phyloP scores from a whole-genome alignment of 2,888 invertebrate species.

The Dichetophora obliterata region DNA sequence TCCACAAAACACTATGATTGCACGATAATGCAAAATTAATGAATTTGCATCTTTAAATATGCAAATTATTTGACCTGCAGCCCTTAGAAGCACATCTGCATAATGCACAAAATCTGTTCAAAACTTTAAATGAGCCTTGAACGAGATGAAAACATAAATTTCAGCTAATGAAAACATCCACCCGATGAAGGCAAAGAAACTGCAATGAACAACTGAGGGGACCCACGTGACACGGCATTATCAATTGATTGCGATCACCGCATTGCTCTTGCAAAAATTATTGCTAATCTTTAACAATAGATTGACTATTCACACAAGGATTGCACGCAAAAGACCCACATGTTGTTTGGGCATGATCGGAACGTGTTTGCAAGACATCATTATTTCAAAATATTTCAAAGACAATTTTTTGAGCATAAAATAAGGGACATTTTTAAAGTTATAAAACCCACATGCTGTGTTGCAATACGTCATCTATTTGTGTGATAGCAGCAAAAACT shows the following conservation, averaged over 20 bases:
- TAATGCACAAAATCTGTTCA: slow-evolving; percentile 31
- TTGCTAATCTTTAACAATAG: slow-evolving; percentile 24
- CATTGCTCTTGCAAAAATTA: slow-evolving; percentile 12
- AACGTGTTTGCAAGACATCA: slow-evolving; percentile 25
- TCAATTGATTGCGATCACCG: slow-evolving; percentile 41
- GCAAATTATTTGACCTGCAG: slow-evolving; percentile 35
- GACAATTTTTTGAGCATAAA: background rate
- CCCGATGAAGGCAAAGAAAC: background rate
- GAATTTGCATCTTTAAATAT: slow-evolving; percentile 43
- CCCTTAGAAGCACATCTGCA: slow-evolving; percentile 44
- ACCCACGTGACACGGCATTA: slow-evolving; percentile 45
- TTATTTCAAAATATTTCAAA: too few relatives aligned
- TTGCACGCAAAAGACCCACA: background rate
- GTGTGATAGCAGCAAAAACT: too few relatives aligned
- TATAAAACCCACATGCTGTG: too few relatives aligned
- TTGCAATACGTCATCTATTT: too few relatives aligned
- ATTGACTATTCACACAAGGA: slow-evolving; percentile 12
- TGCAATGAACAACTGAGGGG: slow-evolving; percentile 19
- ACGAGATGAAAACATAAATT: slow-evolving; percentile 6
- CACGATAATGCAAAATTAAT: background rate
- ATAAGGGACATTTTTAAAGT: too few relatives aligned
- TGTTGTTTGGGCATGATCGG: background rate
- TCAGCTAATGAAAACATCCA: slow-evolving; percentile 28
- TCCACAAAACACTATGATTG: slow-evolving; percentile 4
- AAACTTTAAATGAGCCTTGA: background rate